Conservation (phyloP, 2,113 vertebrate species). For the Rhinichthys klamathensis region DNA sequence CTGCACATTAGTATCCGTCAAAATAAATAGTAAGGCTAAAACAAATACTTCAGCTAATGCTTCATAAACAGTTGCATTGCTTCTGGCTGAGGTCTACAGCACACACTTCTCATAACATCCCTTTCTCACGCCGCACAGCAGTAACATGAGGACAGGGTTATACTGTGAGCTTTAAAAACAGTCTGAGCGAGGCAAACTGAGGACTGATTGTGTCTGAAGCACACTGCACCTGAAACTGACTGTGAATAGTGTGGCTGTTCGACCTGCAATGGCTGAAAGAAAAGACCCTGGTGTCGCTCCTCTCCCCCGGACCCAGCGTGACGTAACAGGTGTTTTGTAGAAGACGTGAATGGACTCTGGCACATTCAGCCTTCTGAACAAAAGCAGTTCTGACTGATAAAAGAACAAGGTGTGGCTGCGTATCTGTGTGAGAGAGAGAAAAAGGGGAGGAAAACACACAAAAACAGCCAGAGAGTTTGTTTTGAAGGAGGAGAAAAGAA, state of each 20-base stretch:
- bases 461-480: constrained; percentile 14
- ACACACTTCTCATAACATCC: constrained; percentile 47
- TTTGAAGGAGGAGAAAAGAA: constrained; percentile 14
- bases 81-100: not conserved
- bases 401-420: constrained; percentile 53
- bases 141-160: constrained; percentile 46
- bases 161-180: constrained; percentile 47
- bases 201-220: not conserved
- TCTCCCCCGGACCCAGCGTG: constrained; percentile 9
- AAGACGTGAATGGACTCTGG: constrained; percentile 33
- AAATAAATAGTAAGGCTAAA: not conserved
- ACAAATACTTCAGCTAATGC: not conserved
- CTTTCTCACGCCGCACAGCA: constrained; percentile 17
- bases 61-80: constrained; percentile 2
- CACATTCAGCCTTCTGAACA: constrained; percentile 35
- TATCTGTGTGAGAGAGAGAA: constrained; percentile 14
- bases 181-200: constrained; percentile 24
- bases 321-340: constrained; percentile 32
- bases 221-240: constrained; percentile 1
- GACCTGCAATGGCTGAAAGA: not conserved
- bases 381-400: constrained; percentile 42
- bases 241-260: not conserved
- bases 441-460: not conserved
- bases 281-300: constrained; percentile 17
- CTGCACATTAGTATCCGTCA: not conserved